Base-by-base conservation (phyloP, 2,797 vertebrate species). In the Bradypodion pumilum region DNA sequence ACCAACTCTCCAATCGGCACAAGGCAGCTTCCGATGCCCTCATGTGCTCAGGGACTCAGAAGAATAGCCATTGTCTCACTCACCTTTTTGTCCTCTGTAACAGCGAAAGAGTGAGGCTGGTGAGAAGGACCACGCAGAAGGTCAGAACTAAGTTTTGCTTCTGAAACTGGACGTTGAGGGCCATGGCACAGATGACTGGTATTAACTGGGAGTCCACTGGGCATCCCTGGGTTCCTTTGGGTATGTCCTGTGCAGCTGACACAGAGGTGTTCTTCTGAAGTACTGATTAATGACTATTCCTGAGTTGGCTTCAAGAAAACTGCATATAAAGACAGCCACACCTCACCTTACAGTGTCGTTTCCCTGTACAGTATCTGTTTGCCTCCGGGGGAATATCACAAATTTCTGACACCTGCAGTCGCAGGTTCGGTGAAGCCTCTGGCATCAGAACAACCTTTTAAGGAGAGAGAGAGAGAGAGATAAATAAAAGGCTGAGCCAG, bases 281-380 rank as follows among this genome's bases (percentile, higher is more conserved):
- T 1, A 35, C 62, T 5, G 21, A 15, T 56, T 56, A 56, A 52
- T 21, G 2, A 2, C 74, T 7, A 63, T 3, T 1, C 5, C 21
- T 13, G 5, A 8, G 0, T 27, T 8, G 19, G 5, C n/a, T 12
- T 12, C n/a, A 16, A 35, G 40, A 49, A 74, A 49, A 65, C n/a
- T 49, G n/a, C 13, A 60, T 19, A 6, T 19, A 16, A 65, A 65
- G 6, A 7, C 7, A 49, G 32, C 37, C 40, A 3, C 59, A 35
- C 32, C 59, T 29, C 35, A 7, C 21, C 1, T 59, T 1, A 29
- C 5, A 0, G 8, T 27, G 35, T 12, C 1, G 2, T 4, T 40
- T 60, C n/a, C 35, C 40, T 44, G 3, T 13, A n/a, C n/a, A n/a
- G n/a, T n/a, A 72, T 2, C 19, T 9, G 5, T 35, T 46, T 8